Base-by-base conservation (phyloP, 1,140 invertebrate species). In the Platyscapa corneri region DNA sequence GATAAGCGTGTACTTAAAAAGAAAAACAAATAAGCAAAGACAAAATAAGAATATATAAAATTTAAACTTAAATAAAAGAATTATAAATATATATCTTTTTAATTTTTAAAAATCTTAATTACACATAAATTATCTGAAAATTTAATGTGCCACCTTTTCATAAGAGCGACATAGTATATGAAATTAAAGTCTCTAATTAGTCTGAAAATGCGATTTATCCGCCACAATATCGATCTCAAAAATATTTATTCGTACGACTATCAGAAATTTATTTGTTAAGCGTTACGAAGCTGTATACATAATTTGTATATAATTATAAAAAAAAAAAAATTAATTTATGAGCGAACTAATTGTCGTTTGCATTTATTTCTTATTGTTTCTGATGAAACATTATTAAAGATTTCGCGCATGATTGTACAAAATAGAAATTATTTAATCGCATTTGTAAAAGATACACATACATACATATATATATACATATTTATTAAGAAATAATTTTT, bases 251-350 rank as follows among this genome's bases (percentile, higher is more conserved):
- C 39, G 27, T 60, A 42, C 30, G 23, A 77, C 20, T 72, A 83
- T 42, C 23, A 74, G 65, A 85, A 74, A 85, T 87, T 64, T 83
- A 53, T 86, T 53, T 79, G 70, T 85, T 79, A 64, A 84, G 72
- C 82, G 80, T 83, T 64, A 20, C 81, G 83, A 82, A 84, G 53
- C 82, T 85, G 56, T 85, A 85, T 87, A 87, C 87, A 89, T 88
- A 89, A 87, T 89, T 89, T 90, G 89, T 90, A 90, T 85, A 89
- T 89, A 89, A 82, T 64, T 87, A 65, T 89, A 89, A 75, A 78
- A 23, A 84, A 75, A 81, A 83, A 77, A 76, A 83, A 14, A 64
- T 6, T 84, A 72, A 78, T 78, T 86, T 53, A 34, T 39, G 30
- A 83, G 70, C 72, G 72, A 85, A 72, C 78, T 85, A 64, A 74